Evolutionary conservation across 2,113 vertebrate genomes (phyloP), one percentile per base, ranked within the genome.

Genomic region (Piaya cayana): DNA sequence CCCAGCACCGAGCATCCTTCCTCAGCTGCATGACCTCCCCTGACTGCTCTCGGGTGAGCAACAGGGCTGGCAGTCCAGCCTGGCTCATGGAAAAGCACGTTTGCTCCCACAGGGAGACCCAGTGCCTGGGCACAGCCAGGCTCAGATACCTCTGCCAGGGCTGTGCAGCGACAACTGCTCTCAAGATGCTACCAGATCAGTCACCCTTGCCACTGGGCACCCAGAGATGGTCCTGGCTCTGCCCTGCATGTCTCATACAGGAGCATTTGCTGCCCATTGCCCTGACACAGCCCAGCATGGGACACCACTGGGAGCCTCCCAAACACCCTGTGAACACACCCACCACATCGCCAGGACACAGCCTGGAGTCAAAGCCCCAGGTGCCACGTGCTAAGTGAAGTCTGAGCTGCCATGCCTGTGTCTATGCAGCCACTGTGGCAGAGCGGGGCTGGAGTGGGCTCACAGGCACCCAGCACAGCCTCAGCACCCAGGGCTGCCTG

Each of bases 91-190:
- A 75, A 84, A 55, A 1, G 8, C 32, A 32, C 11, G 0, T 32
- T 65, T 37, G 17, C 49, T 30, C 42, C 23, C 1, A 0, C 18
- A 39, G 25, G 7, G 37, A 63, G 11, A 76, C 17, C 29, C 47
- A 18, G 62, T 3, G 3, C 32, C 5, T 5, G 5, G 15, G 27
- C 70, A 59, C 29, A 63, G 42, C 21, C 42, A 58, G 27, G 26
- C 34, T 43, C 67, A 25, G 26, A 17, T 72, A 52, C 27, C 22
- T 68, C 77, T 69, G 16, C 11, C 0, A 2, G 14, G 18, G 23
- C 23, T 4, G 4, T 4, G 1, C 1, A 1, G 29, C 39, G 37
- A 30, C 63, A n/a, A 20, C 15, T 0, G 2, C 0, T 43, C 55
- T 47, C 5, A 3, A 43, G 34, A 25, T 12, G 1, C 47, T 90